Base-by-base conservation (phyloP, 2,113 vertebrate species). In the Crotalus tigris region DNA sequence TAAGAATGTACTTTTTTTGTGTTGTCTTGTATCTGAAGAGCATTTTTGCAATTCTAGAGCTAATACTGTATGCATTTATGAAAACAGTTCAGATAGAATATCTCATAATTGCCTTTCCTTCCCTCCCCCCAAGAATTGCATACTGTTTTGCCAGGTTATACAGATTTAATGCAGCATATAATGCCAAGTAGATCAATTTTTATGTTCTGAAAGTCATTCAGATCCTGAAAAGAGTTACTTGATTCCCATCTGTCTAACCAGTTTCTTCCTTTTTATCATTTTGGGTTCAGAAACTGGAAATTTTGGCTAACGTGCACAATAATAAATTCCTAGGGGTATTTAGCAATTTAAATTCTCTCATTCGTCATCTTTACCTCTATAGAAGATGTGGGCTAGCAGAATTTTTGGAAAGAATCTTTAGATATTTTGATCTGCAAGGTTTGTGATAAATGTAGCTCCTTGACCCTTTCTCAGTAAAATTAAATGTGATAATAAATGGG, bases 261-360 rank as follows among this genome's bases (percentile, higher is more conserved):
- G 13, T 75, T 75, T 19, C n/a, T 15, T 75, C n/a, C 61, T 75
- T 75, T 75, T 75, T 33, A 75, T 23, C 1, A 13, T 19, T 49
- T 17, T 53, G 39, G 39, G 93, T 93, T 94, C 11, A 1, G 85
- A 95, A 93, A 96, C 21, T 53, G 29, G 95, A 94, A 94, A 95
- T 93, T 94, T 93, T 87, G 55, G 61, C 29, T 54, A 81, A 88
- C 0, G 13, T 69, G 51, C 44, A 75, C 44, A 44, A 93, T 93
- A 92, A 91, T 58, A 17, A 93, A 92, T 96, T 96, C 94, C 88
- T 21, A 8, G 0, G 0, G 3, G 5, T 54, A 93, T 96, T 96
- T 94, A 94, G 92, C 90, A 93, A 95, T 95, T 95, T 95, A 92
- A 96, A 94, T 94, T 91, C 1, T 91, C 59, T 12, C 85, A 3